Base-by-base conservation (phyloP, 2,113 vertebrate genomes). In the Manacus vitellinus region DNA sequence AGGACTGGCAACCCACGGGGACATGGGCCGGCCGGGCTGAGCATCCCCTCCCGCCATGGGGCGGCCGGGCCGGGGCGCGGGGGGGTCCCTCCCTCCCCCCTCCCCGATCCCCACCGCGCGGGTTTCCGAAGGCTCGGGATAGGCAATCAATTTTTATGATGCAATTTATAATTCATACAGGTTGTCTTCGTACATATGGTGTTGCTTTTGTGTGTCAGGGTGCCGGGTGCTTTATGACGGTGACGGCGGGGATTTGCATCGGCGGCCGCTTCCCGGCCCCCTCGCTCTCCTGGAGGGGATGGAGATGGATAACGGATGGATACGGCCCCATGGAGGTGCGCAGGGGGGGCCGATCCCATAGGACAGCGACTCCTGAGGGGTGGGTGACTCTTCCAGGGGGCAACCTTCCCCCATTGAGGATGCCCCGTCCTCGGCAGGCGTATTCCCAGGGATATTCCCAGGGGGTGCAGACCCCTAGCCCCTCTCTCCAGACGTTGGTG, bases 171-270 rank as follows among this genome's bases (percentile, higher is more conserved):
- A 97, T 97, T 96, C 92, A 95, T 92, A 94, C 97, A 95, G 95
- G 97, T 97, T 98, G 98, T 97, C 97, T 97, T 55, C 31, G 72
- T 59, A 14, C 98, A 96, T 95, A 97, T 92, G 98, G 97, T 96
- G 97, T 92, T 98, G 97, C 97, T 97, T 97, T 95, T 92, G 94
- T 92, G 94, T 24, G 96, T 92, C 63, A 41, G 88, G 87, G 90
- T 90, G 96, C 96, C 85, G 79, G 91, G 72, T 91, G 92, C 96
- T 98, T 97, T 94, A 96, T 97, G 97, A 95, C 85, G 85, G 94
- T 16, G 95, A 56, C 33, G 39, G 80, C 46, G 39, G 85, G 94
- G 55, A 96, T 97, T 96, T 88, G 96, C 96, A 91, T 88, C 52
- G 95, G 73, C 25, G 72, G 95, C 95, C 3, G 39, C 93, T 91